These are phyloP conservation scores for Charaxes varanes DNA, from an alignment of 1,140 invertebrate genomes.

Conservation along the genomic window DNA sequence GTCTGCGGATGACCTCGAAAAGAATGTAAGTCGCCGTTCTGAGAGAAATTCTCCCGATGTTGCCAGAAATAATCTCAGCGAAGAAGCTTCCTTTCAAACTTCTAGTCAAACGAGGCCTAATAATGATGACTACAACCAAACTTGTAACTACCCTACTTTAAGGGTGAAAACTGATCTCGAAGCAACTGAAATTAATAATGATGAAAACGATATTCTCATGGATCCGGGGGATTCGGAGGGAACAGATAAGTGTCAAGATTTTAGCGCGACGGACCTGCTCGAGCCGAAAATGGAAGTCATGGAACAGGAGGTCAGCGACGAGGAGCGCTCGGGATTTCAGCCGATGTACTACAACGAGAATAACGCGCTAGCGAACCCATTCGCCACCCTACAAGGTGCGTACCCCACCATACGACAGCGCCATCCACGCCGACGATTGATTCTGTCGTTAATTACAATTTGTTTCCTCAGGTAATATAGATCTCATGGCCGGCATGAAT, in stretches of 20 bases:
- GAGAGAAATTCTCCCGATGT: slow-evolving; percentile 68
- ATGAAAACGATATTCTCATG: slow-evolving; percentile 63
- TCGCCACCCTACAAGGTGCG: slow-evolving; percentile 60
- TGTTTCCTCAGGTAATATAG: slow-evolving; percentile 52
- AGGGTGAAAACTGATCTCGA: slow-evolving; percentile 73
- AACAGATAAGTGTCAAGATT: slow-evolving; percentile 56
- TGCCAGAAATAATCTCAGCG: slow-evolving; percentile 72
- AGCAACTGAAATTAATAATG: slow-evolving; percentile 64
- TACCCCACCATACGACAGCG: not conserved
- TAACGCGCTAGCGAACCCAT: slow-evolving; percentile 61
- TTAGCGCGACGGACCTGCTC: slow-evolving; percentile 57
- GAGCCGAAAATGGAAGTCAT: slow-evolving; percentile 71
- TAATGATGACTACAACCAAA: slow-evolving; percentile 71
- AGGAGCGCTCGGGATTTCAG: slow-evolving; percentile 56
- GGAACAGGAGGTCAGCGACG: slow-evolving; percentile 66
- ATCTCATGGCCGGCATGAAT: slow-evolving; percentile 61
- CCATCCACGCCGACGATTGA: not conserved
- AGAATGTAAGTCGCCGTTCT: slow-evolving; percentile 57
- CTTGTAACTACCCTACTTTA: slow-evolving; percentile 59
- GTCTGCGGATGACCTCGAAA: slow-evolving; percentile 63
- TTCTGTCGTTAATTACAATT: not conserved
- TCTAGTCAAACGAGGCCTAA: slow-evolving; percentile 73
- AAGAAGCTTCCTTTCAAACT: slow-evolving; percentile 71
- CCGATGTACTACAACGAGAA: slow-evolving; percentile 61
- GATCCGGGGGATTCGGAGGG: slow-evolving; percentile 58